Conservation (phyloP, 2,113 vertebrate genomes). For the Gymnocephalus cernua region DNA sequence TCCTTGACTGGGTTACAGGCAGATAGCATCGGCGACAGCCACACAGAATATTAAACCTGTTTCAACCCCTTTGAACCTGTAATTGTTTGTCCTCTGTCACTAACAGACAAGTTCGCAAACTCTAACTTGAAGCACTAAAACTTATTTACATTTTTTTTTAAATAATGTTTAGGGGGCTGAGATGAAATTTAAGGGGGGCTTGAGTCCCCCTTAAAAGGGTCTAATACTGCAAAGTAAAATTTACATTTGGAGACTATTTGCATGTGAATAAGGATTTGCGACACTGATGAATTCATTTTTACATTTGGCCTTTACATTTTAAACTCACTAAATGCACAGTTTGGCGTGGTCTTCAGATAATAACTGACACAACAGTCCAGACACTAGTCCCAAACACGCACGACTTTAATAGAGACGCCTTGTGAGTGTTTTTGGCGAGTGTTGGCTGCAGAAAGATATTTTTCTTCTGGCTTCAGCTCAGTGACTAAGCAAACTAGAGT, state of each 20-base stretch:
- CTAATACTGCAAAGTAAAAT: too few species aligned
- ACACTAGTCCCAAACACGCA: neutral
- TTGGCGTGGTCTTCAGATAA: neutral
- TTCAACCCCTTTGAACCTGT: too few species aligned
- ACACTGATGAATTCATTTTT: neutral
- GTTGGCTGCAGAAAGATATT: constrained; percentile 46
- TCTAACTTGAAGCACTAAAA: too few species aligned
- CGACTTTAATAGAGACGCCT: constrained; percentile 43
- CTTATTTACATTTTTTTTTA: too few species aligned
- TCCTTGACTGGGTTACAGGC: too few species aligned
- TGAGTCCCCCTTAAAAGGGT: neutral
- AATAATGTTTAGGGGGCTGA: too few species aligned
- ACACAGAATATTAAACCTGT: too few species aligned
- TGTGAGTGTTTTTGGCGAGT: neutral
- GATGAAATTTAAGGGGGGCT: too few species aligned
- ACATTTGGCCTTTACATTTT: neutral
- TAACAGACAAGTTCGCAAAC: too few species aligned
- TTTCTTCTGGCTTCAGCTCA: constrained; percentile 61
- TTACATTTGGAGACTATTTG: neutral
- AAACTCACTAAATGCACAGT: neutral
- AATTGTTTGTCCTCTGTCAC: too few species aligned
- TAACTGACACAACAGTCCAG: neutral
- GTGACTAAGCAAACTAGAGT: constrained; percentile 58
- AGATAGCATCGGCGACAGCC: too few species aligned
- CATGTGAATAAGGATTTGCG: neutral